Percentiles rank a stretch among this genome's conserved stretches.
phyloP scores from a whole-genome alignment of 2,888 invertebrate genomes.

The Petrolisthes cinctipes region DNA sequence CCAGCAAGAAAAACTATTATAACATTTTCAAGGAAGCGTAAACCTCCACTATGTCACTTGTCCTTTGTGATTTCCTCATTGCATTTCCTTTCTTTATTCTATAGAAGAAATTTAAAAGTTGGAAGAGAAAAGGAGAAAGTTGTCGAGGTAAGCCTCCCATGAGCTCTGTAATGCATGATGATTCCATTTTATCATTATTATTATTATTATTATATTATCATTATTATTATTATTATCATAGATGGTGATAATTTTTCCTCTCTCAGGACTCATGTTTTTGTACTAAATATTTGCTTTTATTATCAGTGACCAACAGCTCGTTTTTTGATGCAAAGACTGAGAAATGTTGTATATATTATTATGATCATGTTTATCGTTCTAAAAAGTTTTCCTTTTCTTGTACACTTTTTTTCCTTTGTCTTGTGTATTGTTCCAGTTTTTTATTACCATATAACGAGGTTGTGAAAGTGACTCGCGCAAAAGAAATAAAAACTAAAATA shows the following conservation, averaged over 20 bases:
- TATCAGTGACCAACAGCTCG: conserved; percentile 36
- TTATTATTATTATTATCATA: conserved; percentile 26
- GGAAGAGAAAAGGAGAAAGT: conserved; percentile 39
- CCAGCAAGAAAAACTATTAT: too few relatives aligned
- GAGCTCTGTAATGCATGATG: conserved; percentile 47
- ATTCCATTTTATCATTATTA: conserved; percentile 17
- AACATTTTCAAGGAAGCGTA: too few relatives aligned
- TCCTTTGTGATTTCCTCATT: conserved; percentile 6
- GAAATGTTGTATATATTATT: conserved; percentile 36
- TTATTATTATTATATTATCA: conserved; percentile 25
- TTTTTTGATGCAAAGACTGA: conserved; percentile 22
- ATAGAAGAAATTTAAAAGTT: conserved; percentile 38
- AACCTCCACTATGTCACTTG: neutral
- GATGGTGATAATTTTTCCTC: conserved; percentile 44
- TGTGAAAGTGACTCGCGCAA: conserved; percentile 36
- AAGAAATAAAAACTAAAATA: neutral
- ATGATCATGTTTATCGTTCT: conserved; percentile 16
- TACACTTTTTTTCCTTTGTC: conserved; percentile 25
- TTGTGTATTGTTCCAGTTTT: conserved; percentile 41
- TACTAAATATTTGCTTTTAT: conserved; percentile 37
- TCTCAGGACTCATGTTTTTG: conserved; percentile 24
- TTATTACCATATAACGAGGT: conserved; percentile 13
- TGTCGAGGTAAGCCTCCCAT: conserved; percentile 43
- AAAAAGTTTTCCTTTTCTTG: neutral
- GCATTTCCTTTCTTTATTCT: conserved; percentile 16